Conservation (phyloP, 2,797 vertebrate genomes). For the Petrocephalus sullivani region DNA sequence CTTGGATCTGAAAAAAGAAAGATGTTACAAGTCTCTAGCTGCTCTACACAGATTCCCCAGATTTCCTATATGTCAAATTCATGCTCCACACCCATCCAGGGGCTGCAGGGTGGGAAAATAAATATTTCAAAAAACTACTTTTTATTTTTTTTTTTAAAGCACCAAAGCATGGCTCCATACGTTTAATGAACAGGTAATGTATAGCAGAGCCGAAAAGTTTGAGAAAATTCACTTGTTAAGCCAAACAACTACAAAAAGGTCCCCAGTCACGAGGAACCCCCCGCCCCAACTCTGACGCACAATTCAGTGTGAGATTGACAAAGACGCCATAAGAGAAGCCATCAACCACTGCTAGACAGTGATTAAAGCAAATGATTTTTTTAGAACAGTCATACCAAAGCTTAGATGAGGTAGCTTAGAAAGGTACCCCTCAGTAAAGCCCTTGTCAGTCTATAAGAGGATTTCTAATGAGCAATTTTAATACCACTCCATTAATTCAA, state of each 20-base stretch:
- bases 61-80: neutral
- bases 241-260: neutral
- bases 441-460: neutral
- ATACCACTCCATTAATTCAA: neutral
- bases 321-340: neutral
- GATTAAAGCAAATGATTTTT: neutral
- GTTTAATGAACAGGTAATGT: neutral
- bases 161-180: neutral
- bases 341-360: neutral
- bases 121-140: neutral
- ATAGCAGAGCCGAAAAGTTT: neutral
- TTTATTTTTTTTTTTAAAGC: neutral
- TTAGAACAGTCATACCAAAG: neutral
- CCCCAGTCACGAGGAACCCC: neutral
- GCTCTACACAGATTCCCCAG: slow-evolving; percentile 21
- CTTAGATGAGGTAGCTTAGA: neutral
- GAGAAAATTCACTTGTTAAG: neutral
- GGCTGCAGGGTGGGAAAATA: neutral
- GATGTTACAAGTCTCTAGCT: slow-evolving; percentile 24
- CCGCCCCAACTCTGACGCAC: neutral
- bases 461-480: neutral
- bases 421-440: neutral
- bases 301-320: neutral
- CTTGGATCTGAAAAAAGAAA: slow-evolving; percentile 56
- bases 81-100: neutral